Percentiles rank a stretch among this genome's conserved stretches.
Evolutionary conservation across 2,113 vertebrate genomes (phyloP).

Genomic region (Turnix velox): DNA sequence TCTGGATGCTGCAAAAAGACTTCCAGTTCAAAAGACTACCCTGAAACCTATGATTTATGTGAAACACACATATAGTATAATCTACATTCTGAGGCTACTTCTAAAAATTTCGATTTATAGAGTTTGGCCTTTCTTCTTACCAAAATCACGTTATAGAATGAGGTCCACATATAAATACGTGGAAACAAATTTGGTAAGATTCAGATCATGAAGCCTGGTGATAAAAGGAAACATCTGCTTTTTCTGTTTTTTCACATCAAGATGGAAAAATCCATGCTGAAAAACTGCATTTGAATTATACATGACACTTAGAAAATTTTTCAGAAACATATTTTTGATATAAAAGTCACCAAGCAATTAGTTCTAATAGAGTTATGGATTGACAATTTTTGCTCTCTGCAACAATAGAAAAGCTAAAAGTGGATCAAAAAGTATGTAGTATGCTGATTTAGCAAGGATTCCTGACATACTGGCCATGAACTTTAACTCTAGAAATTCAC

Average conservation of each 20-base stretch:
- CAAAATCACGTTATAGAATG: background rate
- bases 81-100: background rate
- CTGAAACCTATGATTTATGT: background rate
- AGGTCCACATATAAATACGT: background rate
- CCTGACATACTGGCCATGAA: background rate
- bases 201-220: background rate
- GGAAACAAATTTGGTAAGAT: background rate
- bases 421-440: background rate
- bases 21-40: background rate
- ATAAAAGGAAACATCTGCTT: background rate
- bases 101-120: background rate
- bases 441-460: background rate
- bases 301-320: background rate
- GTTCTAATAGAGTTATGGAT: background rate
- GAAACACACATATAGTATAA: background rate
- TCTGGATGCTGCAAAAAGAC: background rate
- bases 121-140: background rate
- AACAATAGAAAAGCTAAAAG: background rate
- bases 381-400: background rate
- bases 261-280: background rate
- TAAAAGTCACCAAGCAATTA: background rate
- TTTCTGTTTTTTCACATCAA: background rate
- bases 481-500: background rate
- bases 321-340: background rate
- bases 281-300: background rate